These are phyloP conservation scores for Aurelia sp. DNA, from an alignment of 30 jellyfish, hydroid and myxozoan species.

Conservation along the genomic window DNA sequence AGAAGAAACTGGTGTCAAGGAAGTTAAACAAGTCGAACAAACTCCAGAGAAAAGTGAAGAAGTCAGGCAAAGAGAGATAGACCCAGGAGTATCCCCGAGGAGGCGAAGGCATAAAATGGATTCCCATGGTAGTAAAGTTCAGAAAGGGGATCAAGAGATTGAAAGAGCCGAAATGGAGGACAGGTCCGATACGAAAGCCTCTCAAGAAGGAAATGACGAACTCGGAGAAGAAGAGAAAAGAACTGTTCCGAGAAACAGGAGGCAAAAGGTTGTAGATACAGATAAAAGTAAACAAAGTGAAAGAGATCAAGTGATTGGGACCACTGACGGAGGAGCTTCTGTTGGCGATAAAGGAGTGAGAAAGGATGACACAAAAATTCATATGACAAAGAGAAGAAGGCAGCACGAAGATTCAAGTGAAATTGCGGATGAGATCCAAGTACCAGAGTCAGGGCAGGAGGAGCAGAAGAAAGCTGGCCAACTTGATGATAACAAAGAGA, in stretches of 20 bases:
- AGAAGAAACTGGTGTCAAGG: too few relatives aligned
- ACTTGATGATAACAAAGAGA: not conserved
- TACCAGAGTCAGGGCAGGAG: not conserved
- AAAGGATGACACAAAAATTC: not conserved
- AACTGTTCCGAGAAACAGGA: constrained; percentile 7
- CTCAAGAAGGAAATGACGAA: too few relatives aligned
- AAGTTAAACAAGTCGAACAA: too few relatives aligned
- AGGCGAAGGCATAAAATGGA: not conserved
- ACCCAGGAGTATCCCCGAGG: not conserved
- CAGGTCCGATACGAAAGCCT: too few relatives aligned
- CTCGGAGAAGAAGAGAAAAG: not conserved
- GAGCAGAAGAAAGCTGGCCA: not conserved
- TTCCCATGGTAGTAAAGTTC: too few relatives aligned
- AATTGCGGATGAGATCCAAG: not conserved
- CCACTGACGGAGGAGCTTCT: not conserved
- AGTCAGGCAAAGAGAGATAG: too few relatives aligned
- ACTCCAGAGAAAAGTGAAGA: too few relatives aligned
- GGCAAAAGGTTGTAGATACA: not conserved
- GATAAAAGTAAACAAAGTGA: not conserved
- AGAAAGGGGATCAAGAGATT: not conserved
- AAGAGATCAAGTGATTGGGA: not conserved
- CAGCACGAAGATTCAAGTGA: not conserved
- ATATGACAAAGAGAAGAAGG: constrained; percentile 12
- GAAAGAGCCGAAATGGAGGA: too few relatives aligned
- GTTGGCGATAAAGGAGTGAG: not conserved